These are phyloP conservation scores for Cephus sareptanus DNA, from an alignment of 2,888 invertebrate genomes.

Conservation along the genomic window DNA sequence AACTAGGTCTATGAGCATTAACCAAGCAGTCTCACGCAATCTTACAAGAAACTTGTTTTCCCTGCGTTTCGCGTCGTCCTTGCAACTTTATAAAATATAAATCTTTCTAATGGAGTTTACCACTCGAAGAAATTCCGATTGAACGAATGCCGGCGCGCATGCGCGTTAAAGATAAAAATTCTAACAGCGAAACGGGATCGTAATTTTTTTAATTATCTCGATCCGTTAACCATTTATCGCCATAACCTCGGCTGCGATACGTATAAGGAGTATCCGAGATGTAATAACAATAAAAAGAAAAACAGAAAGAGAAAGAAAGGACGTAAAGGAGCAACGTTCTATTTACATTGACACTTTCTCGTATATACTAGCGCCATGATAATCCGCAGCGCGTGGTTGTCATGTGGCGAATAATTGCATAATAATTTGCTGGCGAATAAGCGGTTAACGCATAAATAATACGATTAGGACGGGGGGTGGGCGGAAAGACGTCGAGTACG, in stretches of 20 bases:
- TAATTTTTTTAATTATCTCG: neutral
- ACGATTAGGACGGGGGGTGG: conserved; percentile 29
- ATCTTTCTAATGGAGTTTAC: neutral
- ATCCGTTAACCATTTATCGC: neutral
- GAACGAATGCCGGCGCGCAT: neutral
- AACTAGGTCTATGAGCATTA: neutral
- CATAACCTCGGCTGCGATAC: neutral
- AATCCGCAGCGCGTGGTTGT: conserved; percentile 24
- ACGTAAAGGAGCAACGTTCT: neutral
- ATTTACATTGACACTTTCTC: neutral
- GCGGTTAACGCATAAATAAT: conserved; percentile 44
- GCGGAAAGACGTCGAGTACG: conserved; percentile 22
- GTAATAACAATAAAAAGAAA: neutral
- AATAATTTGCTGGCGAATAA: conserved; percentile 46
- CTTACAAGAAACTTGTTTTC: neutral
- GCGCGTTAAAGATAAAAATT: neutral
- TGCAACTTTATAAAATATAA: neutral
- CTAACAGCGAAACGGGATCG: neutral
- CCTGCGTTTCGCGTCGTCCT: neutral
- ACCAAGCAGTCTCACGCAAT: neutral
- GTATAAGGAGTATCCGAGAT: neutral
- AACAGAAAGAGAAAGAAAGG: neutral
- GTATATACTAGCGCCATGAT: conserved; percentile 10
- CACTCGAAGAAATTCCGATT: neutral
- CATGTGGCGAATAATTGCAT: conserved; percentile 42